phyloP scores from a whole-genome alignment of 2,888 invertebrate genomes.

The Cerceris ruficornis region DNA sequence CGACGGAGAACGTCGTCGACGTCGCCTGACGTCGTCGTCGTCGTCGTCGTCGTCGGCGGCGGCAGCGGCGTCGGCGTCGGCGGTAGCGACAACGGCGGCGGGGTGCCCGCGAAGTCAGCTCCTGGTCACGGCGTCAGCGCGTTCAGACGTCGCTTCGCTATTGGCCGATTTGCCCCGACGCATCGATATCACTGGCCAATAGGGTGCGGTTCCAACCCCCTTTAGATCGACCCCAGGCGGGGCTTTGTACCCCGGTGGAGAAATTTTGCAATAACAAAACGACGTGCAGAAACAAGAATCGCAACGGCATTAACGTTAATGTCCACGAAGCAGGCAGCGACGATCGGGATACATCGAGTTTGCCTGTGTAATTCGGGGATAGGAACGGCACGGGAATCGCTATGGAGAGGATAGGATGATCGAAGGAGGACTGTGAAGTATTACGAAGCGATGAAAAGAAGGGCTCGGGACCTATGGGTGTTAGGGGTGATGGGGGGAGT shows the following conservation, averaged over 20 bases:
- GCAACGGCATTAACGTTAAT: conserved; percentile 54
- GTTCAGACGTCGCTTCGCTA: conserved; percentile 81
- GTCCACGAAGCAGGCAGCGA: conserved; percentile 13
- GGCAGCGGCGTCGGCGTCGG: conserved; percentile 60
- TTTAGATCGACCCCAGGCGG: conserved; percentile 79
- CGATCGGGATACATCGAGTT: neutral
- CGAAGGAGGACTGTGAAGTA: neutral
- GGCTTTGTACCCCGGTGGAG: conserved; percentile 64
- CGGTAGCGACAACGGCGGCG: conserved; percentile 51
- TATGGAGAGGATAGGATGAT: neutral
- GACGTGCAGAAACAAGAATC: conserved; percentile 50
- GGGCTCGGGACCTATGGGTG: no score
- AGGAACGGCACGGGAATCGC: neutral
- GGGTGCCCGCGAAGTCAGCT: conserved; percentile 60
- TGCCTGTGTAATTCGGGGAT: conserved; percentile 3
- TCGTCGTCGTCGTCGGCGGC: conserved; percentile 61
- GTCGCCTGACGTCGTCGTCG: conserved; percentile 84
- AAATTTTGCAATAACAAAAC: conserved; percentile 56
- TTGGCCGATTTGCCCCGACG: conserved; percentile 78
- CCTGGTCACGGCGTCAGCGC: conserved; percentile 82
- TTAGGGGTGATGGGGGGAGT: no score
- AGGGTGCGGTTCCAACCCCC: conserved; percentile 64
- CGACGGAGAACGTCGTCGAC: conserved; percentile 82
- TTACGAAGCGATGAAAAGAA: no score
- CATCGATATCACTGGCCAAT: conserved; percentile 83